Evolutionary conservation across 2,797 vertebrate species (phyloP).

Genomic region (Sebastes reedi): DNA sequence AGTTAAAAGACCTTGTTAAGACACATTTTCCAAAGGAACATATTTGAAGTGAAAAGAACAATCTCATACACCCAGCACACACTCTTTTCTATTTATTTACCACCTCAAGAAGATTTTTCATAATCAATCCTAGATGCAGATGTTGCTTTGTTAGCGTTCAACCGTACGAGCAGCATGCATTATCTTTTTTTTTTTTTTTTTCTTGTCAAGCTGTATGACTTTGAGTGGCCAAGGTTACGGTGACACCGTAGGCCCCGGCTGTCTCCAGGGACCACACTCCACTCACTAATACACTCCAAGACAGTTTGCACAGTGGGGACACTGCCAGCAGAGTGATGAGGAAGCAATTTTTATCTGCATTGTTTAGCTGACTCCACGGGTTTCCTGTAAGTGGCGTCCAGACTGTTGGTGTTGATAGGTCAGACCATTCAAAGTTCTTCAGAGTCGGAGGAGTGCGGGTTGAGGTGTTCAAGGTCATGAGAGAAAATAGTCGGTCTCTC

Average conservation of each 20-base stretch:
- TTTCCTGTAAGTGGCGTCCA: slow-evolving; percentile 45
- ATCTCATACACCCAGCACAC: not conserved
- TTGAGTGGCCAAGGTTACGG: slow-evolving; percentile 72
- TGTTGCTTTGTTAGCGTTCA: slow-evolving; percentile 7
- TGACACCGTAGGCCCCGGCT: slow-evolving; percentile 51
- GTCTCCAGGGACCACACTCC: slow-evolving; percentile 61
- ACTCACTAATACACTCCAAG: slow-evolving; percentile 67
- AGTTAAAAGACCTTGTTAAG: not conserved
- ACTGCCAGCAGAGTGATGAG: slow-evolving; percentile 70
- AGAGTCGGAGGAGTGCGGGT: slow-evolving; percentile 9
- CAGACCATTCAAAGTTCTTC: slow-evolving; percentile 34
- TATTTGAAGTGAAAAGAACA: not conserved
- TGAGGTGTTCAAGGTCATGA: slow-evolving; percentile 26
- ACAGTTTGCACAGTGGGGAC: slow-evolving; percentile 61
- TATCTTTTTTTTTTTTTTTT: not conserved
- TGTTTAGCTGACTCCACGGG: slow-evolving; percentile 63
- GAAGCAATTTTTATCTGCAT: slow-evolving; percentile 68
- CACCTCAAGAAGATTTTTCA: not conserved
- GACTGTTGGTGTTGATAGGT: slow-evolving; percentile 46
- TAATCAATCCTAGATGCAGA: slow-evolving; percentile 2
- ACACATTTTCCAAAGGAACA: not conserved
- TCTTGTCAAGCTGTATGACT: slow-evolving; percentile 45
- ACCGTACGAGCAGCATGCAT: slow-evolving; percentile 10
- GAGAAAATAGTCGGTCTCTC: not conserved
- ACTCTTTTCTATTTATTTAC: not conserved